A percentile compares a stretch with the other conserved stretches of the same genome.
These are phyloP conservation scores for Macaria notata DNA, from an alignment of 2,888 invertebrate genomes.

Conservation along the genomic window DNA sequence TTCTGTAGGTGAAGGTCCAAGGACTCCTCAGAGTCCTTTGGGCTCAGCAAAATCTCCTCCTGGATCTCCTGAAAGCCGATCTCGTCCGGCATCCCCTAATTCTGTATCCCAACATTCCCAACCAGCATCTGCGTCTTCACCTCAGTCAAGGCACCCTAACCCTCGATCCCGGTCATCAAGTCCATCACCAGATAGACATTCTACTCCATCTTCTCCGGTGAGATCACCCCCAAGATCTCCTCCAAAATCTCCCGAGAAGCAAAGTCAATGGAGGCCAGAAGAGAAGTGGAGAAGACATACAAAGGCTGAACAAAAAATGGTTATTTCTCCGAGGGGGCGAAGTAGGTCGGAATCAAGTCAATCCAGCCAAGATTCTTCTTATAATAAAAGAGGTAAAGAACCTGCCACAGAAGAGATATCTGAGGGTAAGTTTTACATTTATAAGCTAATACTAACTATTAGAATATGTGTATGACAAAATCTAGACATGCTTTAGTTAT, in stretches of 20 bases:
- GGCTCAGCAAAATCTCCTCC: conserved; percentile 59
- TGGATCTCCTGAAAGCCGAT: conserved; percentile 40
- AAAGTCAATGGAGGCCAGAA: conserved; percentile 67
- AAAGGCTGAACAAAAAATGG: conserved; percentile 76
- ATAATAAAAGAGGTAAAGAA: conserved; percentile 70
- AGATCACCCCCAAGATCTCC: conserved; percentile 25
- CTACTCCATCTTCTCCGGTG: conserved; percentile 52
- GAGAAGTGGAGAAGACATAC: conserved; percentile 72
- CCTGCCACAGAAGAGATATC: conserved; percentile 84
- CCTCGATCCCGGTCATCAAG: conserved; percentile 57
- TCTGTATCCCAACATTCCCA: conserved; percentile 35
- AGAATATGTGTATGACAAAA: too few relatives aligned
- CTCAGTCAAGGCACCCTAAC: conserved; percentile 48
- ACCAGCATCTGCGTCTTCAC: conserved; percentile 39
- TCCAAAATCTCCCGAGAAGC: conserved; percentile 38
- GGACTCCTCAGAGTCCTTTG: conserved; percentile 64
- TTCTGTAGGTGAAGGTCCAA: conserved; percentile 61
- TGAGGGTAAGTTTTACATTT: conserved; percentile 70
- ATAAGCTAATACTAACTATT: too few relatives aligned
- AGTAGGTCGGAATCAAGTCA: conserved; percentile 74
- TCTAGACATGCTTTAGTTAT: too few relatives aligned
- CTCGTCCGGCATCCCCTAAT: conserved; percentile 63
- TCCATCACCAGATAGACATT: conserved; percentile 62
- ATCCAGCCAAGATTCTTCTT: conserved; percentile 71
- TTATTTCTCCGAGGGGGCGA: conserved; percentile 49